Evolutionary conservation across 2,888 invertebrate genomes (phyloP).

Genomic region (Terebella lapidaria): DNA sequence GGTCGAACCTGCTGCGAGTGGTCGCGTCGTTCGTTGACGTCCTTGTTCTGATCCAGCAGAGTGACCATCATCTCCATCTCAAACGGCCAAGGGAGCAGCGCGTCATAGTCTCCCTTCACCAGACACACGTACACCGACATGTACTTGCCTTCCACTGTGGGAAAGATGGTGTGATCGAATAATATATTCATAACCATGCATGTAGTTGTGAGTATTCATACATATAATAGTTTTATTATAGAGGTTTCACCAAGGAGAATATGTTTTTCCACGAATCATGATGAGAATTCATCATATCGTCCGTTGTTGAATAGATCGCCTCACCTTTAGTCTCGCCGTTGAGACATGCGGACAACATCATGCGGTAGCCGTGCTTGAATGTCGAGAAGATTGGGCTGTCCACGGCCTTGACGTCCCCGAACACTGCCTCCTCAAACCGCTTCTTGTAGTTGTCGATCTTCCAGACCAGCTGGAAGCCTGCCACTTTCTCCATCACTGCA

Average conservation of each 20-base stretch:
- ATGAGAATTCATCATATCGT: too few relatives aligned
- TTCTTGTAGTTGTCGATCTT: constrained; percentile 45
- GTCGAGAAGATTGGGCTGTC: constrained; percentile 52
- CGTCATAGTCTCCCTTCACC: constrained; percentile 24
- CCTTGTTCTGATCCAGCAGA: constrained; percentile 20
- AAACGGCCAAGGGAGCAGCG: constrained; percentile 26
- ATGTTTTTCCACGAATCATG: too few relatives aligned
- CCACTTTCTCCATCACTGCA: constrained; percentile 40
- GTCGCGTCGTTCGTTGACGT: neutral
- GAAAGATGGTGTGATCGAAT: too few relatives aligned
- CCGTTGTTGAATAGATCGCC: too few relatives aligned
- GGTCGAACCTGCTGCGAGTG: constrained; percentile 6
- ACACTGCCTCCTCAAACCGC: constrained; percentile 43
- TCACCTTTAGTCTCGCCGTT: constrained; percentile 47
- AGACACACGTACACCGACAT: constrained; percentile 25
- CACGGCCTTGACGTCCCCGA: constrained; percentile 44
- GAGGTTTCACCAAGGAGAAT: too few relatives aligned
- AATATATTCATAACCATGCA: too few relatives aligned
- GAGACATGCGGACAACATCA: constrained; percentile 48
- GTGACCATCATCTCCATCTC: constrained; percentile 21
- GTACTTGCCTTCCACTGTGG: constrained; percentile 16
- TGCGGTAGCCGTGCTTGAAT: constrained; percentile 52
- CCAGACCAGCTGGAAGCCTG: constrained; percentile 52
- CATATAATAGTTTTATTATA: too few relatives aligned
- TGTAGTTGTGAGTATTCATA: too few relatives aligned